Conservation (phyloP, 2,888 invertebrate species). For the Hypolimnas misippus region DNA sequence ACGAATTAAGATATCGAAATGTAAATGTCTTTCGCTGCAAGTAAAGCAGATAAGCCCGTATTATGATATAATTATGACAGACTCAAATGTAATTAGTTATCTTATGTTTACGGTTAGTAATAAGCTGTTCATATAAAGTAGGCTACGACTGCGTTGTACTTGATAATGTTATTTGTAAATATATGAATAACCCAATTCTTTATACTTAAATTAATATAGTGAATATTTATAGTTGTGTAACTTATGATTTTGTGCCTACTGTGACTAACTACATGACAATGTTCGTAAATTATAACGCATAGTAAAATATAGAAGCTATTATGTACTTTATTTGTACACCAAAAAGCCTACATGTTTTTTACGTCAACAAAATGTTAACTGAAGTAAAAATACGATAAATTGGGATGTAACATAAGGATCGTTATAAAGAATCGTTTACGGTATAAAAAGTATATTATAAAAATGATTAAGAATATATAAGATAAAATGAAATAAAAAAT, state of each 20-base stretch:
- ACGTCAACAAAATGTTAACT: not conserved
- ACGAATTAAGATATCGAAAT: not conserved
- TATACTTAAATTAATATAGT: constrained; percentile 41
- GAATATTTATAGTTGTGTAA: constrained; percentile 8
- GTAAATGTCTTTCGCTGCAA: not conserved
- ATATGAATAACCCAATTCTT: constrained; percentile 36
- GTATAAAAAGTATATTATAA: too few relatives aligned
- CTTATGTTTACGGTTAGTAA: constrained; percentile 15
- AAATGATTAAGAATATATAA: too few relatives aligned
- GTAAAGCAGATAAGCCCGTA: not conserved
- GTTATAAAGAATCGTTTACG: too few relatives aligned
- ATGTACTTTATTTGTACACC: too few relatives aligned
- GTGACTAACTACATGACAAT: constrained; percentile 1
- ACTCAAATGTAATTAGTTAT: constrained; percentile 16
- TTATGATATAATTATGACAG: constrained; percentile 14
- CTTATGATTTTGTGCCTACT: constrained; percentile 20
- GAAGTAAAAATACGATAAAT: not conserved
- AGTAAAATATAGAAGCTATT: not conserved
- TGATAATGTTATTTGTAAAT: constrained; percentile 49
- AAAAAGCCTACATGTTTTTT: too few relatives aligned
- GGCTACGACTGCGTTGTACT: constrained; percentile 63
- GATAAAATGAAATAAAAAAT: too few relatives aligned
- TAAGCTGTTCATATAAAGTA: constrained; percentile 42
- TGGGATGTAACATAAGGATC: too few relatives aligned
- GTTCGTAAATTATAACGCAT: not conserved